These are phyloP conservation scores for Rhynchophorus ferrugineus DNA, from an alignment of 1,140 invertebrate genomes.

Conservation along the genomic window DNA sequence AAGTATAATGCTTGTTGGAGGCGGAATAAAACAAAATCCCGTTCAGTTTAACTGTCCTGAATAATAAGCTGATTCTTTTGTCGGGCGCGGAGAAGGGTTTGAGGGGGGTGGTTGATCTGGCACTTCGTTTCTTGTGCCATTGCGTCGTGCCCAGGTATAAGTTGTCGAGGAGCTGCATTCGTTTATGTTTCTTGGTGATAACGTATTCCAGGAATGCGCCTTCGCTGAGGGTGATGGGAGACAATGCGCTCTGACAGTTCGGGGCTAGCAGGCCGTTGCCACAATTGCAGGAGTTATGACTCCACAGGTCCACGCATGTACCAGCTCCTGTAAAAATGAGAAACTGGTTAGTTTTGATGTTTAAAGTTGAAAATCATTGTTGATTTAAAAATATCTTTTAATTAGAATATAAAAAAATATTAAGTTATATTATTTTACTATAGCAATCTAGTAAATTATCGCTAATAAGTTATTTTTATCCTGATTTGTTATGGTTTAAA, in stretches of 20 bases:
- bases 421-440: too few relatives aligned
- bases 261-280: conserved; percentile 62
- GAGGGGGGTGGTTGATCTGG: conserved; percentile 31
- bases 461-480: too few relatives aligned
- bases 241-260: conserved; percentile 68
- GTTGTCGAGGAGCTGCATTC: conserved; percentile 75
- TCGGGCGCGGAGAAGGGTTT: conserved; percentile 39
- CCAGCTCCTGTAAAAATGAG: conserved; percentile 46
- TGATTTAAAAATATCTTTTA: too few relatives aligned
- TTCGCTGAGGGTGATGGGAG: conserved; percentile 68
- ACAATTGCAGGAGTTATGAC: conserved; percentile 61
- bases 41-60: conserved; percentile 67
- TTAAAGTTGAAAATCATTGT: too few relatives aligned
- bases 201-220: conserved; percentile 72
- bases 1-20: conserved; percentile 81
- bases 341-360: too few relatives aligned
- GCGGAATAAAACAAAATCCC: conserved; percentile 76
- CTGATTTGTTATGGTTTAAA: too few relatives aligned
- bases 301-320: conserved; percentile 79
- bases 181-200: conserved; percentile 73
- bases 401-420: too few relatives aligned
- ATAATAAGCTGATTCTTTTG: conserved; percentile 72
- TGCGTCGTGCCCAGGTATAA: conserved; percentile 64
- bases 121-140: conserved; percentile 45
- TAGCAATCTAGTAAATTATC: too few relatives aligned